Base-by-base conservation (phyloP, 2,888 invertebrate genomes). In the Chrysotoxum bicinctum region DNA sequence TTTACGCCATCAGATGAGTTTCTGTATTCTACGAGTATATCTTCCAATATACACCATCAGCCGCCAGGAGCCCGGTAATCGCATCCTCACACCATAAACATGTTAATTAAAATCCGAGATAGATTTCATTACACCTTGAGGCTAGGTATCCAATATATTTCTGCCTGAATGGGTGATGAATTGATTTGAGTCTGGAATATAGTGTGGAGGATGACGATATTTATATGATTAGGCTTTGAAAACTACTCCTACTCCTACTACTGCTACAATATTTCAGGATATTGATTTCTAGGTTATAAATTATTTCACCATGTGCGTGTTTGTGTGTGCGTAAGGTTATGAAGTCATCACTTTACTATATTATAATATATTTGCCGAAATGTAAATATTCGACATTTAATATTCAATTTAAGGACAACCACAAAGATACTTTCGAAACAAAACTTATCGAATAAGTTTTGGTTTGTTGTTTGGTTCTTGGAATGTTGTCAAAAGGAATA, bases 101-200 rank as follows among this genome's bases (percentile, higher is more conserved):
- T 37, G 60, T 68, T 72, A 83, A 83, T 83, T 83, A 83, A 68
- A 78, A 72, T 68, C 60, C 60, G 40, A 73, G 45, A 83, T 73
- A 54, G 68, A 78, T 83, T 78, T 40, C 68, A 72, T 37, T 64
- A 60, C 45, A 35, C 8, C 16, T 30, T 16, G 58, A 52, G 9
- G 35, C 50, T 23, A 66, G 48, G 35, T 35, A 48, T 50, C 66
- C 56, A 35, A 30, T 54, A 21, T 54, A n/a, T 21, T 23, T 12
- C 21, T 48, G 30, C 30, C 35, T 35, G 23, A 16, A 50, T 35
- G 35, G 66, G 35, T 50, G 66, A 50, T 66, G 66, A 66, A 66
- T 66, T 66, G 66, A 66, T 66, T 50, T 66, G 23, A 35, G 50
- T 30, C 23, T 9, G 21, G 21, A 50, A 26, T 50, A 50, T 21